Evolutionary conservation across 2,888 invertebrate genomes (phyloP).

Genomic region (Leptopilina drosophilae): DNA sequence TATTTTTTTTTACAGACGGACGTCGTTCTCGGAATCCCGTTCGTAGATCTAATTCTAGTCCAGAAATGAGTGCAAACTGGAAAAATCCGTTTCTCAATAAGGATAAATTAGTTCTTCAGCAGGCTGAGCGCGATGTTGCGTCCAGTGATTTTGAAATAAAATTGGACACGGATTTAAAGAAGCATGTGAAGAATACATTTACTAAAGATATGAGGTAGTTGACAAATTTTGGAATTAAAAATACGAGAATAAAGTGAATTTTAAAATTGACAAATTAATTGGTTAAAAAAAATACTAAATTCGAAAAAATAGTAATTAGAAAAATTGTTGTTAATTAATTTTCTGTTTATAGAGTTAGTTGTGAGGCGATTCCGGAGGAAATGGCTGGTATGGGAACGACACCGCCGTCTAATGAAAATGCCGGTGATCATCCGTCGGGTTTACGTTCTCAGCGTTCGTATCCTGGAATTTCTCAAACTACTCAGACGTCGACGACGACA

Average conservation of each 20-base stretch:
- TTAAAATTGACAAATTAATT: not conserved
- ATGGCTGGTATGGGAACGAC: constrained; percentile 86
- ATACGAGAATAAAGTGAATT: no score
- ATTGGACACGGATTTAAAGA: constrained; percentile 79
- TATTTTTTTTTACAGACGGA: constrained; percentile 61
- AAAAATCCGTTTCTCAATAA: constrained; percentile 83
- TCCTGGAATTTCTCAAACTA: constrained; percentile 76
- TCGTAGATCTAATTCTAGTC: constrained; percentile 92
- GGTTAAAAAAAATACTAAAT: not conserved
- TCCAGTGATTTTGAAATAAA: constrained; percentile 69
- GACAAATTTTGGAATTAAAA: no score
- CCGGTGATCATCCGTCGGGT: constrained; percentile 76
- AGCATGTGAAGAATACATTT: constrained; percentile 83
- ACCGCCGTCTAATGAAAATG: constrained; percentile 80
- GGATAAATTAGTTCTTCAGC: constrained; percentile 72
- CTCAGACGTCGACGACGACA: constrained; percentile 70
- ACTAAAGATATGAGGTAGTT: constrained; percentile 83
- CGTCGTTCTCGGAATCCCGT: constrained; percentile 88
- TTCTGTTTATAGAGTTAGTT: constrained; percentile 82
- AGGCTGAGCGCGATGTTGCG: constrained; percentile 64
- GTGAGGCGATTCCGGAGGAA: constrained; percentile 94
- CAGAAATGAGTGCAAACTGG: constrained; percentile 94
- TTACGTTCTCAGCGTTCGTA: constrained; percentile 78
- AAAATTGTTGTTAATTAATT: not conserved
- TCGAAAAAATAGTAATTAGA: not conserved